Percentiles rank a stretch among this genome's conserved stretches.
These are phyloP conservation scores for Homarus americanus DNA, from an alignment of 1,140 invertebrate genomes.

Conservation along the genomic window DNA sequence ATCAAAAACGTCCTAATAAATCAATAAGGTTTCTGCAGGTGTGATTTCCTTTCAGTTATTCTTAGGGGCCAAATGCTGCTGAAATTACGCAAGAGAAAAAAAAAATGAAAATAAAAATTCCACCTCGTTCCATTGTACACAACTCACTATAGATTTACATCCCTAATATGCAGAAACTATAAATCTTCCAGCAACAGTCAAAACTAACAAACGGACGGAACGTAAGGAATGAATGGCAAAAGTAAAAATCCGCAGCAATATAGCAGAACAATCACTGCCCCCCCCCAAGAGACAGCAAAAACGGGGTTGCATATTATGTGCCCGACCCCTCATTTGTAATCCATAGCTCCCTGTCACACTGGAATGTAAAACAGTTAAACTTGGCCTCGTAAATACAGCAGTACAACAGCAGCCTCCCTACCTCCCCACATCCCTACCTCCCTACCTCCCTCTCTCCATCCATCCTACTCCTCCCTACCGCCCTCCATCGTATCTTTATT, in stretches of 20 bases:
- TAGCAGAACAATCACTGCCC: constrained; percentile 10
- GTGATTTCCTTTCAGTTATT: no score
- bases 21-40: no score
- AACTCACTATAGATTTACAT: constrained; percentile 21
- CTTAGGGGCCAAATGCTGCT: no score
- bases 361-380: constrained; percentile 61
- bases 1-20: neutral
- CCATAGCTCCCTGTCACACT: constrained; percentile 44
- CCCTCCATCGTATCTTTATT: neutral
- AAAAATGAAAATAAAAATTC: neutral
- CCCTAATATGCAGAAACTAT: constrained; percentile 41
- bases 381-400: constrained; percentile 36
- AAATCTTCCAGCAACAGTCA: constrained; percentile 35
- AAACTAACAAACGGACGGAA: constrained; percentile 4
- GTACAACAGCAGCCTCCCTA: constrained; percentile 12
- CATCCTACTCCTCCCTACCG: neutral
- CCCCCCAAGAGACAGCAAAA: constrained; percentile 19
- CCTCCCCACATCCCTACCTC: neutral
- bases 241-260: constrained; percentile 8
- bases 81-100: no score
- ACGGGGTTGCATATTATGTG: constrained; percentile 50
- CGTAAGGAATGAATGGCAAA: neutral
- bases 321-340: constrained; percentile 47
- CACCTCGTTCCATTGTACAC: neutral
- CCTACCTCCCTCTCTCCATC: neutral